Conservation (phyloP, 2,888 invertebrate species). For the Mesoligia furuncula region DNA sequence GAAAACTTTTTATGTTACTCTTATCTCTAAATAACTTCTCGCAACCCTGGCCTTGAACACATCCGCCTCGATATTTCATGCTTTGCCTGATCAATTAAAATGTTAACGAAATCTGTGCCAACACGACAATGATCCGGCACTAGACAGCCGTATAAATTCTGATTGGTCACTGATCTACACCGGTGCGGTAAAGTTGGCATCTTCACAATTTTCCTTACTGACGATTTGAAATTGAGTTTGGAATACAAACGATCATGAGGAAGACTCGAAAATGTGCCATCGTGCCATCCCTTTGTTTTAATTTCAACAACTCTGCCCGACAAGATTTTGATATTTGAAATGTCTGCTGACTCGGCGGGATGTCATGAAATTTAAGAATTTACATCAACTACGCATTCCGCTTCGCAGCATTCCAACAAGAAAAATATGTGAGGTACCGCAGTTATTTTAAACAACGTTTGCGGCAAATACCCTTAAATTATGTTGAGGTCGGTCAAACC, state of each 20-base stretch:
- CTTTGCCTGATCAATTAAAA: slow-evolving; percentile 36
- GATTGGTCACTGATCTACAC: slow-evolving; percentile 41
- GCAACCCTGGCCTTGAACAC: slow-evolving; percentile 43
- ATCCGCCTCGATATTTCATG: slow-evolving; percentile 29
- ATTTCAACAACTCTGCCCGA: not conserved
- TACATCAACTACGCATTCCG: not conserved
- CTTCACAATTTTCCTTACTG: not conserved
- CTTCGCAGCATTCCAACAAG: not conserved
- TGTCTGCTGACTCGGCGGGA: not conserved
- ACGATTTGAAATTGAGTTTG: not conserved
- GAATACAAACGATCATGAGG: not conserved
- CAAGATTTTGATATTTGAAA: not conserved
- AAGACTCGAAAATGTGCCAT: not conserved
- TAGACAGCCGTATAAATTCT: slow-evolving; percentile 37
- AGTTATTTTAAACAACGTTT: not conserved
- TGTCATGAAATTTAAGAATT: not conserved
- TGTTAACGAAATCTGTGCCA: slow-evolving; percentile 49
- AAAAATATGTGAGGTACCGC: not conserved
- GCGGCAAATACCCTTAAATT: too few relatives aligned
- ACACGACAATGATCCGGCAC: slow-evolving; percentile 13
- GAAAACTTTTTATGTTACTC: not conserved
- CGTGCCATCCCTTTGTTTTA: not conserved
- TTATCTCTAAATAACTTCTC: not conserved
- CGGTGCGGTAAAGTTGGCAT: slow-evolving; percentile 16
- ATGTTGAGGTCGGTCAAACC: too few relatives aligned